phyloP scores from a whole-genome alignment of 2,888 invertebrate species.

The Acleris holmiana region DNA sequence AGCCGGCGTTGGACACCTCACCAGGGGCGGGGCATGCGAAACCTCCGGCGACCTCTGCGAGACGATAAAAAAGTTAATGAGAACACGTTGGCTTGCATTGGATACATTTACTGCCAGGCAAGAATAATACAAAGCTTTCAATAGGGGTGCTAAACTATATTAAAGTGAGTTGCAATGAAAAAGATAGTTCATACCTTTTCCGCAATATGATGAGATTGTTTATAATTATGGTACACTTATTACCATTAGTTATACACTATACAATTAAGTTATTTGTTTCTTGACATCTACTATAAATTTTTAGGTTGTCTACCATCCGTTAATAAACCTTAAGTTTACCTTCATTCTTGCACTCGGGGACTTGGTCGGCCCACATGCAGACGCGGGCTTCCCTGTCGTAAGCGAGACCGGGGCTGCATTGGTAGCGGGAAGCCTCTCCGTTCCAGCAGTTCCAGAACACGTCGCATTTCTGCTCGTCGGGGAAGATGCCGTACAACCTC shows the following conservation, averaged over 20 bases:
- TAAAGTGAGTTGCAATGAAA: too few relatives aligned
- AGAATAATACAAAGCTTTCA: too few relatives aligned
- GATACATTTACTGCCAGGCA: too few relatives aligned
- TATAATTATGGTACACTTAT: too few relatives aligned
- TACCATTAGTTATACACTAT: too few relatives aligned
- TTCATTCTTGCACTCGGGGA: conserved; percentile 95
- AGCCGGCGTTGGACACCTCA: conserved; percentile 92
- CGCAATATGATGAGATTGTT: too few relatives aligned
- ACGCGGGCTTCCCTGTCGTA: conserved; percentile 97
- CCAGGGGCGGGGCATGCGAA: conserved; percentile 93
- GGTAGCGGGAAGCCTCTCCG: conserved; percentile 96
- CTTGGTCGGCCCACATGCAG: conserved; percentile 98
- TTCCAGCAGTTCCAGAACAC: conserved; percentile 99
- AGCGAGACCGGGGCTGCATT: conserved; percentile 97
- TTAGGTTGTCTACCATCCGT: too few relatives aligned
- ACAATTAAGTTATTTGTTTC: too few relatives aligned
- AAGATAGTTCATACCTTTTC: too few relatives aligned
- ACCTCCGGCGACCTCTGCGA: conserved; percentile 94
- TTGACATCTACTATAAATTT: too few relatives aligned
- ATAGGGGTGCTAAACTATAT: too few relatives aligned
- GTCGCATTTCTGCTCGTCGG: conserved; percentile 94
- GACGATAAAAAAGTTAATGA: conserved; percentile 45
- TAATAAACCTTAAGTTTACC: conserved; percentile 78
- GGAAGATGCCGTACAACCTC: conserved; percentile 95
- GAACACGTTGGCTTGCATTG: too few relatives aligned